Base-by-base conservation (phyloP, 2,888 invertebrate genomes). In the Eupithecia tripunctaria region DNA sequence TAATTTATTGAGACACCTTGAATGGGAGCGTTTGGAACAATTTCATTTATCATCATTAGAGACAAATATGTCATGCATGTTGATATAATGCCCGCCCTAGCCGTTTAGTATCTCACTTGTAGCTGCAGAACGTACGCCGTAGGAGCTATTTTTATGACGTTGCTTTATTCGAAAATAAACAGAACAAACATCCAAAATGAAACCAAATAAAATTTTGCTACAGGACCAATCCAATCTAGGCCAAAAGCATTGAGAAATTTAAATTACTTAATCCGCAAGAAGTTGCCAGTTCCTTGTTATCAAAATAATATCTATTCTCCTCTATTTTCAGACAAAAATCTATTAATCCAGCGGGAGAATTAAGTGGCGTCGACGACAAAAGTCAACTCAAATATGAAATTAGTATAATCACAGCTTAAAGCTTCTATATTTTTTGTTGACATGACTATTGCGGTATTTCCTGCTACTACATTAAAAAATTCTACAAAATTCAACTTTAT, bases 321-420 rank as follows among this genome's bases (percentile, higher is more conserved):
- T 64, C 47, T 65, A 72, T 76, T 76, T 60, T 71, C 65, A 71
- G 66, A 56, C 27, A 70, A 65, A 71, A 70, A 77, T 74, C 71
- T 65, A 78, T 80, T 74, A 77, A 80, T 80, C 74, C 77, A 69
- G 84, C 81, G 81, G 87, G 89, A 89, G 90, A 92, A 90, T 91
- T 89, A 93, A 93, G 89, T 90, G 90, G 84, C 82, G 83, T 83
- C 83, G 84, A 89, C 89, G 89, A 87, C 89, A 88, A 84, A 86
- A 89, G 90, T 91, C 89, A 81, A 83, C 88, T 91, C 86, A 89
- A 91, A 93, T 93, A 93, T 93, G 91, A 93, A 91, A 92, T 91
- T 91, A 90, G 91, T 93, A 92, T 92, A 92, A 92, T 91, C 89
- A 90, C 89, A 89, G 89, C 90, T 91, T 93, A 91, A 89, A 92